Percentiles rank a stretch among this genome's conserved stretches.
phyloP scores from a whole-genome alignment of 35 echinoderm and acorn worm genomes.

The Patiria miniata region DNA sequence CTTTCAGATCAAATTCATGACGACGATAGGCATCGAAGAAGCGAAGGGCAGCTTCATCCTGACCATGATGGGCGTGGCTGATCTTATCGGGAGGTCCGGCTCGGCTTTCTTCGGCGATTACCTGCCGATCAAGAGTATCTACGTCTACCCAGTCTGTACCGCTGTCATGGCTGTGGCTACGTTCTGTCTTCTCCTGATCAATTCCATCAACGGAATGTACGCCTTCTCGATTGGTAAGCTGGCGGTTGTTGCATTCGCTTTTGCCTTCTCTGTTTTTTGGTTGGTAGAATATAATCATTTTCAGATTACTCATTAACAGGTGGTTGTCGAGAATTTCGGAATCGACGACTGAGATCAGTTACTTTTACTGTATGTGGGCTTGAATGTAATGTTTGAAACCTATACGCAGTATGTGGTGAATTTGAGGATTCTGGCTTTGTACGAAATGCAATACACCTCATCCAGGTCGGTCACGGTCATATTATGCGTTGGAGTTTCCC shows the following conservation, averaged over 20 bases:
- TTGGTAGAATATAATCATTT: background rate
- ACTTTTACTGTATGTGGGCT: too few relatives aligned
- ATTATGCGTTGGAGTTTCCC: too few relatives aligned
- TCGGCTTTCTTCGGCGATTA: slow-evolving; percentile 78
- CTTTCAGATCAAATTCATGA: slow-evolving; percentile 97
- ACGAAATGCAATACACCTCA: too few relatives aligned
- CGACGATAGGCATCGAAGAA: slow-evolving; percentile 83
- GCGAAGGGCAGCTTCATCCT: slow-evolving; percentile 63
- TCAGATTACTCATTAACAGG: too few relatives aligned
- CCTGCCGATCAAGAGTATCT: slow-evolving; percentile 71
- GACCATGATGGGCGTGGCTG: slow-evolving; percentile 75
- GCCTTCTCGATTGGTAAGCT: slow-evolving; percentile 84
- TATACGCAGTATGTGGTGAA: background rate
- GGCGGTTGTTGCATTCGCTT: background rate
- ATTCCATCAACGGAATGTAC: slow-evolving; percentile 66
- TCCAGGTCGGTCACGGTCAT: too few relatives aligned
- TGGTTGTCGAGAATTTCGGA: too few relatives aligned
- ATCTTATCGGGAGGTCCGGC: slow-evolving; percentile 65
- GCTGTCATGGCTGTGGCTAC: slow-evolving; percentile 77
- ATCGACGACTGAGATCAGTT: too few relatives aligned
- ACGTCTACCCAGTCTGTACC: slow-evolving; percentile 82
- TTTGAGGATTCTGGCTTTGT: too few relatives aligned
- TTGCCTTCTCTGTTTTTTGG: too few relatives aligned
- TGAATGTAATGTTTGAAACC: background rate
- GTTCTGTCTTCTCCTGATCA: slow-evolving; percentile 64